Base-by-base conservation (phyloP, 2,113 vertebrate genomes). In the Tautogolabrus adspersus region DNA sequence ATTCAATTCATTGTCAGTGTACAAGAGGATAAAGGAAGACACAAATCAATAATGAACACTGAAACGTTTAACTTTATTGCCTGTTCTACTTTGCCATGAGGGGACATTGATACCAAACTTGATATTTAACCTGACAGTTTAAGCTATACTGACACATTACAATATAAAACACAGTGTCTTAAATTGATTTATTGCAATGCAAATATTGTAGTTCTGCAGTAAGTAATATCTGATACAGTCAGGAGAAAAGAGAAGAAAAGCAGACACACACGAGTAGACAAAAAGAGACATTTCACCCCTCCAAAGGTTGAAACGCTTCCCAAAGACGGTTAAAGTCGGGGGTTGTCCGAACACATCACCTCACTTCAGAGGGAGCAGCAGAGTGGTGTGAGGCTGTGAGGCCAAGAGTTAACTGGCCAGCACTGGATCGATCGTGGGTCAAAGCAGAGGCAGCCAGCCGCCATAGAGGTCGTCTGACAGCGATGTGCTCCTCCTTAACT, bases 341-440 rank as follows among this genome's bases (percentile, higher is more conserved):
- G 38, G 63, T 70, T 77, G 69, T 88, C 75, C 85, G 64, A 34
- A 37, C 77, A 64, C 40, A 79, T 66, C 79, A 63, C 62, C 74
- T 88, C 82, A 12, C 75, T 54, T 44, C 71, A 79, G 85, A 51
- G 72, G 82, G 55, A 83, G 68, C 67, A 47, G 86, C 71, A 19
- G 44, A 73, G 79, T 13, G 69, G 84, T 49, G 40, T 54, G 60
- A 76, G 49, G 38, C 64, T 34, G 56, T 63, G 85, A 68, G 74
- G 66, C 72, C 75, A 78, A 67, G 72, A 80, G 91, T 90, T 91
- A 91, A 89, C 87, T 82, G 72, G 76, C 77, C 77, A 16, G 42
- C 69, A 10, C n/a, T 2, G 68, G 82, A 93, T 93, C 89, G 85
- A 93, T 92, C 69, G n/a, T 9, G 79, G 83, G 92, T 93, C 89